Conservation (phyloP, 1,140 invertebrate species). For the Drosophila persimilis region DNA sequence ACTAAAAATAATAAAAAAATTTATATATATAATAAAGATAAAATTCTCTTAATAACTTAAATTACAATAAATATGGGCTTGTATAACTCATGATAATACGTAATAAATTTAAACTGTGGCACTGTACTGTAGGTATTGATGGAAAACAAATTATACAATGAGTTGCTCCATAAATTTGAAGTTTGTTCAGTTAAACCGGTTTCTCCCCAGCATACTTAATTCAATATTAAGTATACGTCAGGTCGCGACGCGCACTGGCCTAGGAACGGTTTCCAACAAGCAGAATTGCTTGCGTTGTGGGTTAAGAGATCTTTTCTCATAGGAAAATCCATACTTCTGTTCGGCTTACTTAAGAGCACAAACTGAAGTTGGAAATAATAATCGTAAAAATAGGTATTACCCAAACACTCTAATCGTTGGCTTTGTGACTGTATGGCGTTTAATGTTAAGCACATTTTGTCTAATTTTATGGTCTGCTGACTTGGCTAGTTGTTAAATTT, state of each 20-base stretch:
- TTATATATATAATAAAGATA: too few species aligned
- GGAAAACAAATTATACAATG: slow-evolving; percentile 21
- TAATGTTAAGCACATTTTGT: slow-evolving; percentile 22
- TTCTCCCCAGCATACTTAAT: slow-evolving; percentile 17
- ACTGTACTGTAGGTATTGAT: slow-evolving; percentile 37
- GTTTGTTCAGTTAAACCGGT: slow-evolving; percentile 50
- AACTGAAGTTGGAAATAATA: neutral
- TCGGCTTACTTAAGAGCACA: slow-evolving; percentile 1
- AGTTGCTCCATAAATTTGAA: slow-evolving; percentile 24
- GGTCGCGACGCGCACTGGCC: slow-evolving; percentile 28
- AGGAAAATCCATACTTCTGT: neutral
- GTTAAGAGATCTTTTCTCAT: slow-evolving; percentile 6
- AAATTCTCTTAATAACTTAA: too few species aligned
- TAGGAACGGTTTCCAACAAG: neutral
- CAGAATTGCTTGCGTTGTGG: neutral
- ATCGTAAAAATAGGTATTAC: neutral
- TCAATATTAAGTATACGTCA: slow-evolving; percentile 58
- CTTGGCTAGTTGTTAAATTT: slow-evolving; percentile 9
- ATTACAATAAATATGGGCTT: neutral
- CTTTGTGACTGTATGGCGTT: slow-evolving; percentile 2
- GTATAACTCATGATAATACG: neutral
- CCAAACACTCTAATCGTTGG: neutral
- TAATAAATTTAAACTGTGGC: slow-evolving; percentile 17
- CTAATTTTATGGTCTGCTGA: slow-evolving; percentile 36
- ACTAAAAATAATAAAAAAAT: too few species aligned